These are phyloP conservation scores for Eupithecia exiguata DNA, from an alignment of 2,888 invertebrate species.

Conservation along the genomic window DNA sequence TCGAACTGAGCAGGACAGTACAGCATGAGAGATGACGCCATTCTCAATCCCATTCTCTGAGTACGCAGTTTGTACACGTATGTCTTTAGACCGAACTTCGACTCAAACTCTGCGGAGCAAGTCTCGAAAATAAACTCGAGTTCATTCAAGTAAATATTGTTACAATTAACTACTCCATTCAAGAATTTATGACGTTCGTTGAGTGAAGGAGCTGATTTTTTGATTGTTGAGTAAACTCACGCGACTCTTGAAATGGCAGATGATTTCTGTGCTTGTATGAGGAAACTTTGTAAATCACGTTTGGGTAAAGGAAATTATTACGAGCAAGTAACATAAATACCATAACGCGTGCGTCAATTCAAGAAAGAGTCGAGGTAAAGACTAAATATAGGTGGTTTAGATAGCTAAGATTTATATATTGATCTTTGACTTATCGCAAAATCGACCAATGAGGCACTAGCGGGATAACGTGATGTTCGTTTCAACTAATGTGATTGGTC, in stretches of 20 bases:
- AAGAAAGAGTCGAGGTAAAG: background rate
- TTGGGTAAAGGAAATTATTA: background rate
- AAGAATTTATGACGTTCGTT: background rate
- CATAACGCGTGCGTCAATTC: background rate
- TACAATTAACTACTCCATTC: background rate
- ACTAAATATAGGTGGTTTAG: background rate
- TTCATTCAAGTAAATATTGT: background rate
- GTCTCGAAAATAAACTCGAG: background rate
- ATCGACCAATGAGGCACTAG: background rate
- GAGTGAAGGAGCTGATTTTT: background rate
- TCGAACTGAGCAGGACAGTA: background rate
- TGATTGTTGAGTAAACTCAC: background rate
- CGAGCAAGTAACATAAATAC: background rate
- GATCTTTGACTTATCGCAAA: background rate
- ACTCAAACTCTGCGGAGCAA: background rate
- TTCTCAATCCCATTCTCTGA: background rate
- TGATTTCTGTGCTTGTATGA: background rate
- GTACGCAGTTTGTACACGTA: background rate
- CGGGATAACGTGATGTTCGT: background rate
- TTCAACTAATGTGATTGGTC: background rate
- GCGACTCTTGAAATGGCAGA: background rate
- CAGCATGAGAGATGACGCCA: background rate
- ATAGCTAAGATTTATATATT: background rate
- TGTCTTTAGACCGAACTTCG: background rate
- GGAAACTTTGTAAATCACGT: background rate